Conservation (phyloP, 1,140 invertebrate genomes). For the Brachionus rubens region DNA sequence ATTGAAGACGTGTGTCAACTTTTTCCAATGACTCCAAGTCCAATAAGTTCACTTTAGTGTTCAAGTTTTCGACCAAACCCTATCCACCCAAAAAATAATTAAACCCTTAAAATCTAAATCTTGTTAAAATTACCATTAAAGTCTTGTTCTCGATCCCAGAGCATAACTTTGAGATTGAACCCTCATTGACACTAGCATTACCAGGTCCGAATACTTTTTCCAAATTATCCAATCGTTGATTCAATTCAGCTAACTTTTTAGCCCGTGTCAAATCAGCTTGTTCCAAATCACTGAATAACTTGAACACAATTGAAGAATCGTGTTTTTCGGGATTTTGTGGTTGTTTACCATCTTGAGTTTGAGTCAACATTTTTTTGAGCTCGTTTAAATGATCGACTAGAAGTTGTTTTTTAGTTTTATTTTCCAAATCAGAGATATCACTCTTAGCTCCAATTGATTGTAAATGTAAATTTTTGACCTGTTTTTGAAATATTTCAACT, state of each 20-base stretch:
- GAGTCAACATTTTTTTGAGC: not conserved
- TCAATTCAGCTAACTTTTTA: conserved; percentile 23
- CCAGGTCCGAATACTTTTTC: conserved; percentile 41
- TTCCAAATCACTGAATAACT: conserved; percentile 38
- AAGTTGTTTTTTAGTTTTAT: conserved; percentile 29
- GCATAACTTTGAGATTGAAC: not conserved
- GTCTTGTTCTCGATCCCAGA: conserved; percentile 9
- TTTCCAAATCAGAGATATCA: not conserved
- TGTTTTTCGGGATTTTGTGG: not conserved
- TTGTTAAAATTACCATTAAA: not conserved
- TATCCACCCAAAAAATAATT: not conserved
- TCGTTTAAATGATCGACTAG: conserved; percentile 18
- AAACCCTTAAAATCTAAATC: not conserved
- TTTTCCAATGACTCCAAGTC: not conserved
- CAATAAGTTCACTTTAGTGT: not conserved
- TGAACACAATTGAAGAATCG: conserved; percentile 32
- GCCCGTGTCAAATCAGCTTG: conserved; percentile 11
- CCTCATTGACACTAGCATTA: conserved; percentile 4
- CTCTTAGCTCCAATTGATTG: conserved; percentile 11
- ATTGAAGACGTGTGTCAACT: not conserved
- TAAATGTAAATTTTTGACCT: conserved; percentile 25
- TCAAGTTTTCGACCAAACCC: conserved; percentile 27
- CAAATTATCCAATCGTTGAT: conserved; percentile 22
- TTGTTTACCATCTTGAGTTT: not conserved
- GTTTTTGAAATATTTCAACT: not conserved